Conservation (phyloP, 2,113 vertebrate species). For the Elephantulus edwardii region DNA sequence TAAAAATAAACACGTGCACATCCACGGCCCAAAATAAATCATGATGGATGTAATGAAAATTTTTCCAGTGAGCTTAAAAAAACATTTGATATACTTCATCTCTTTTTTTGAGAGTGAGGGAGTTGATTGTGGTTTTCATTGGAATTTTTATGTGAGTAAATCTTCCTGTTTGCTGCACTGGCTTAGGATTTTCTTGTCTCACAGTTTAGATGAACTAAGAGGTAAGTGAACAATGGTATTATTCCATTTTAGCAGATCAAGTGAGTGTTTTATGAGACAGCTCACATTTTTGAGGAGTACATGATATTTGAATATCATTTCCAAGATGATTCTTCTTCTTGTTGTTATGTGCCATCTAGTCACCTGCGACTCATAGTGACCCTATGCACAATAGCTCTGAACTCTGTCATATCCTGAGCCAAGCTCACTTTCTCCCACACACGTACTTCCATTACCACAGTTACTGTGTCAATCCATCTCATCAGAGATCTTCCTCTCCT, state of each 20-base stretch:
- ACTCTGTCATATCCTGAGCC: too few relatives aligned
- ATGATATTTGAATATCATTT: slow-evolving; percentile 7
- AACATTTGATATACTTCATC: slow-evolving; percentile 49
- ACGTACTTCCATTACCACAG: too few relatives aligned
- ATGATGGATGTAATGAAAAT: slow-evolving; percentile 37
- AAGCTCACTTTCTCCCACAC: too few relatives aligned
- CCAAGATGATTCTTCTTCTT: too few relatives aligned
- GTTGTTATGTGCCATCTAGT: too few relatives aligned
- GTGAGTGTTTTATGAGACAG: background rate
- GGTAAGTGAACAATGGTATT: background rate
- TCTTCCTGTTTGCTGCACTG: slow-evolving; percentile 19
- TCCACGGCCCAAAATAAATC: slow-evolving; percentile 51
- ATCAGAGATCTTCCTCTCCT: too few relatives aligned
- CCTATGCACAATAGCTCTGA: too few relatives aligned
- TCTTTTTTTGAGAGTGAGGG: background rate
- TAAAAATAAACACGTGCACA: slow-evolving; percentile 42
- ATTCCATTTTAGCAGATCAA: background rate
- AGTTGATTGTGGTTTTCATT: background rate
- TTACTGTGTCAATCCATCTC: too few relatives aligned
- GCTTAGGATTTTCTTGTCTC: background rate
- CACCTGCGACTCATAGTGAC: too few relatives aligned
- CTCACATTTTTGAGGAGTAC: background rate
- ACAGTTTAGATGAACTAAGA: background rate
- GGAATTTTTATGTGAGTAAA: slow-evolving; percentile 37
- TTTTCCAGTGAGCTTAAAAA: slow-evolving; percentile 53